Conservation (phyloP, 1,140 invertebrate genomes). For the Drosophila guanche region DNA sequence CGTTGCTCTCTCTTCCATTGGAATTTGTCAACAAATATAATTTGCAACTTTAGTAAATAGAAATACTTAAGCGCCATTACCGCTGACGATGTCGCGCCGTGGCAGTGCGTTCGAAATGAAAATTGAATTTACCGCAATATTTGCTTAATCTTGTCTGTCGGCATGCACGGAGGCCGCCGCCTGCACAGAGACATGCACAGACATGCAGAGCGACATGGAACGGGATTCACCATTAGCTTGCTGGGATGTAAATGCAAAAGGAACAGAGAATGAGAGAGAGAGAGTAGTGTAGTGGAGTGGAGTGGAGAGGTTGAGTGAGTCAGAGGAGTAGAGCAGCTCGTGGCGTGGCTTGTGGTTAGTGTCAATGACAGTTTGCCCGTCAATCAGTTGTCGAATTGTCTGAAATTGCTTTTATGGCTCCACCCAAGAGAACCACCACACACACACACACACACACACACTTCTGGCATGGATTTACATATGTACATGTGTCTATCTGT, state of each 20-base stretch:
- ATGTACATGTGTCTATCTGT: conserved; percentile 5
- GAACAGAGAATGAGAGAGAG: conserved; percentile 4
- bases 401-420: too few relatives aligned
- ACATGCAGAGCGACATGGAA: not conserved
- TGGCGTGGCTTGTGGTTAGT: conserved; percentile 18
- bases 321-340: not conserved
- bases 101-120: conserved; percentile 16
- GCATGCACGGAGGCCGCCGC: not conserved
- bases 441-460: conserved; percentile 3
- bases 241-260: conserved; percentile 6
- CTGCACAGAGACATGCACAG: not conserved
- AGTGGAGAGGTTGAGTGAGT: conserved; percentile 6
- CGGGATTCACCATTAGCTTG: too few relatives aligned
- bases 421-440: conserved; percentile 13
- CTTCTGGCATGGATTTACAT: not conserved
- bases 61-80: too few relatives aligned
- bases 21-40: too few relatives aligned
- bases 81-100: too few relatives aligned
- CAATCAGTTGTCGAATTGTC: conserved; percentile 59
- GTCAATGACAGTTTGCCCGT: conserved; percentile 63
- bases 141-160: conserved; percentile 38
- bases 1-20: too few relatives aligned
- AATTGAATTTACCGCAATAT: conserved; percentile 48
- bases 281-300: too few relatives aligned
- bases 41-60: too few relatives aligned